Conservation (phyloP, 2,113 vertebrate genomes). For the Tachysurus vachellii region DNA sequence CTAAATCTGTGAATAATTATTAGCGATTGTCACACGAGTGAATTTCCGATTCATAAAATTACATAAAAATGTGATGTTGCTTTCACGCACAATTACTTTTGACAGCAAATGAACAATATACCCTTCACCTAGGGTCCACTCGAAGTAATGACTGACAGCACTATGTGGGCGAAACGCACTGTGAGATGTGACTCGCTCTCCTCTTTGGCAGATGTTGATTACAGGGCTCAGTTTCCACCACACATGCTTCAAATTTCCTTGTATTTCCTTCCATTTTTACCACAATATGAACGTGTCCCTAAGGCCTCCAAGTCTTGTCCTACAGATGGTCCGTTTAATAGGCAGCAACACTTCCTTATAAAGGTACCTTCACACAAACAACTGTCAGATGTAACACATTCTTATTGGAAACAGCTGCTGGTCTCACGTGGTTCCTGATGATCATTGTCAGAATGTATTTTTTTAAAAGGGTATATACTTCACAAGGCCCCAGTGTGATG, state of each 20-base stretch:
- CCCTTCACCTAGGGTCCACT: constrained; percentile 31
- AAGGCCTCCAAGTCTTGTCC: constrained; percentile 49
- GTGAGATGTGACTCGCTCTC: constrained; percentile 37
- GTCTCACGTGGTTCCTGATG: constrained; percentile 39
- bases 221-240: constrained; percentile 22
- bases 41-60: constrained; percentile 19
- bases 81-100: constrained; percentile 22
- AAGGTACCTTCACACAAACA: constrained; percentile 56
- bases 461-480: constrained; percentile 32
- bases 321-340: constrained; percentile 57
- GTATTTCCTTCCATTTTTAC: constrained; percentile 48
- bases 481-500: constrained; percentile 29
- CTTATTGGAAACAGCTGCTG: constrained; percentile 55
- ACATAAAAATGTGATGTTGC: constrained; percentile 16
- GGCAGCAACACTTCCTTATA: constrained; percentile 52
- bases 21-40: background rate
- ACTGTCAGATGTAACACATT: constrained; percentile 55
- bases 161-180: constrained; percentile 16
- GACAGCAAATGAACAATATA: constrained; percentile 13
- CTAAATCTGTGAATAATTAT: constrained; percentile 27
- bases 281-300: constrained; percentile 40
- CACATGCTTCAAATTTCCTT: constrained; percentile 42
- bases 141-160: constrained; percentile 42
- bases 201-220: constrained; percentile 51
- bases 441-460: constrained; percentile 40